Base-by-base conservation (phyloP, 1,140 invertebrate genomes). In the Tenebrio molitor region DNA sequence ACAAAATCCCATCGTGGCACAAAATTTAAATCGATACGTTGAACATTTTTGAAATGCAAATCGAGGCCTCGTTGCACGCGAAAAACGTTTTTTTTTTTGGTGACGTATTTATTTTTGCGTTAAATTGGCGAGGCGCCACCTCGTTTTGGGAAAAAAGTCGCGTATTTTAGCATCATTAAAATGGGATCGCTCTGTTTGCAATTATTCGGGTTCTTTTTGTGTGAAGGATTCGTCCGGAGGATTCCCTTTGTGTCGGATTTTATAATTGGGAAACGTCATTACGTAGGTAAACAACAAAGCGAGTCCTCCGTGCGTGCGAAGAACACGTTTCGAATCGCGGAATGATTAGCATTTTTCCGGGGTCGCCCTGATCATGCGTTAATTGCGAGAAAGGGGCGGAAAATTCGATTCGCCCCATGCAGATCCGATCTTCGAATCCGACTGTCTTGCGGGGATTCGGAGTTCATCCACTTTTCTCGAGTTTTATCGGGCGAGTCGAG, bases 201-300 rank as follows among this genome's bases (percentile, higher is more conserved):
- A 58, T 58, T 58, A 58, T 58, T 29, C 50, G 21, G 50, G 21
- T 7, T 39, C 29, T 14, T 58, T 58, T 58, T 21, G 4, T 29
- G 23, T 58, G 50, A 25, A 58, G 23, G 50, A 33, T 58, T 2
- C 12, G 21, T 29, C 19, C 23, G 8, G n/a, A 29, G 23, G 50
- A 29, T 33, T 58, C 50, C 4, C 50, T 58, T 58, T 58, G 50
- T 58, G 29, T 58, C 15, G 21, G 50, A 58, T 58, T 50, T 58
- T 58, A 58, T 58, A 58, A 58, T 58, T 58, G 50, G 50, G 50
- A 58, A 58, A 58, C 50, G 50, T 58, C 50, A 58, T 58, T 58
- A 58, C 50, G 19, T 4, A 58, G 50, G 50, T 58, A 58, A 58
- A 58, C 23, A 50, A 58, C 50, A 58, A 58, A 58, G 50, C 21